Evolutionary conservation across 2,797 vertebrate species (phyloP).

Genomic region (Acipenser ruthenus): DNA sequence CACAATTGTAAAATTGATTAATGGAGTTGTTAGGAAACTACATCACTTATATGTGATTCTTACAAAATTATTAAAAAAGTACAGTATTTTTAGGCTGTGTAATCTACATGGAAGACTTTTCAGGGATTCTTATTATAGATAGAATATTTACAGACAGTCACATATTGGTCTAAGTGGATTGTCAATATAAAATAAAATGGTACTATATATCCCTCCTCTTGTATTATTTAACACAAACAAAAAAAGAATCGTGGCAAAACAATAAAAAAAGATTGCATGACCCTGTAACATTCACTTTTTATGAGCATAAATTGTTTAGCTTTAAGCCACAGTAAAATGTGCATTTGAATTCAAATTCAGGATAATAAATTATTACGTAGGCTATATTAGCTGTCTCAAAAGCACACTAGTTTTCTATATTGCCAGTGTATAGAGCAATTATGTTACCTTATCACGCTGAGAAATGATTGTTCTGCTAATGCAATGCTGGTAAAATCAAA

Average conservation of each 20-base stretch:
- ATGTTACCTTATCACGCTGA: slow-evolving; percentile 65
- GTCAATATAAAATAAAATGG: no score
- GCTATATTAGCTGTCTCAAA: slow-evolving; percentile 67
- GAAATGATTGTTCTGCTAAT: slow-evolving; percentile 69
- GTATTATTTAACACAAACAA: slow-evolving; percentile 4
- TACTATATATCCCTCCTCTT: neutral
- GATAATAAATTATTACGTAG: slow-evolving; percentile 71
- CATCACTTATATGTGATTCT: slow-evolving; percentile 26
- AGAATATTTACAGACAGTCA: no score
- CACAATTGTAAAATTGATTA: slow-evolving; percentile 29
- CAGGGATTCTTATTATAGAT: no score
- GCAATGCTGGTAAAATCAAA: slow-evolving; percentile 61
- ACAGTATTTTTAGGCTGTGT: no score
- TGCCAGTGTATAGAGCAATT: slow-evolving; percentile 66
- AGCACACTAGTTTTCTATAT: slow-evolving; percentile 59
- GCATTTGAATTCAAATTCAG: slow-evolving; percentile 64
- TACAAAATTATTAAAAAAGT: slow-evolving; percentile 20
- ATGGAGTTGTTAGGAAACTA: slow-evolving; percentile 41
- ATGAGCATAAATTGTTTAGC: slow-evolving; percentile 62
- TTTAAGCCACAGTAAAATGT: slow-evolving; percentile 64
- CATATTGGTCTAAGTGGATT: no score
- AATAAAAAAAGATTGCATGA: slow-evolving; percentile 58
- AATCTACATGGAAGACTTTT: no score
- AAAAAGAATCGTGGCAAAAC: neutral
- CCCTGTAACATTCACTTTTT: slow-evolving; percentile 56